Evolutionary conservation across 2,888 invertebrate species (phyloP), one percentile per base, ranked within the genome.

Genomic region (Bombylius major): DNA sequence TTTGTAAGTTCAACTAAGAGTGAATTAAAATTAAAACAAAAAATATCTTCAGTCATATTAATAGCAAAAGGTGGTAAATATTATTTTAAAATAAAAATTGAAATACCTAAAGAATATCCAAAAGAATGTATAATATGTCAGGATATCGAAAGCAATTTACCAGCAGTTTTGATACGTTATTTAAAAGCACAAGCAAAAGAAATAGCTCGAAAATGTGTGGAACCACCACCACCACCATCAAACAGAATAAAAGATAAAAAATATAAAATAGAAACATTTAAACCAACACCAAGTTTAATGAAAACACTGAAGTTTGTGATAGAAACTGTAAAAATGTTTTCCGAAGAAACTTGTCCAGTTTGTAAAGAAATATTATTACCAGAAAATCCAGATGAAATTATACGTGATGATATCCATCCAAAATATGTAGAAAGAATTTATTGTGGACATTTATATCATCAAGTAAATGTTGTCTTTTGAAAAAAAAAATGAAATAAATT

Each of bases 401-500:
- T 42, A 45, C 32, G 8, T 13, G 36, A 84, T 66, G 82, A 82
- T 60, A 73, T 75, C 59, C 77, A 78, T 12, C 78, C 80, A 58
- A 71, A 74, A 56, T 82, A 82, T 65, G 78, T 84, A 33, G 87
- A 87, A 67, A 76, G 85, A 60, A 78, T 86, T 1, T 86, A 83
- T 64, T 87, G 87, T 67, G 83, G 84, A 0, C 87, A 87, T 70
- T 68, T 86, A 9, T 86, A 82, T 69, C 87, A 87, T 69, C 72
- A 72, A 54, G 57, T 59, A 53, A 12, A 42, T 39, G 36, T 48
- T 45, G n/a, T 7, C 13, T 7, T 45, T 14, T 45, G 5, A n/a
- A 7, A 14, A 11, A 45, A 11, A 11, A 42, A 1, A 11, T 1
- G 4, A 11, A 42, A 42, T 42, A 42, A 42, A 44, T 23, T 51